Base-by-base conservation (phyloP, 2,113 vertebrate species). In the cat (Felis catus) region DNA sequence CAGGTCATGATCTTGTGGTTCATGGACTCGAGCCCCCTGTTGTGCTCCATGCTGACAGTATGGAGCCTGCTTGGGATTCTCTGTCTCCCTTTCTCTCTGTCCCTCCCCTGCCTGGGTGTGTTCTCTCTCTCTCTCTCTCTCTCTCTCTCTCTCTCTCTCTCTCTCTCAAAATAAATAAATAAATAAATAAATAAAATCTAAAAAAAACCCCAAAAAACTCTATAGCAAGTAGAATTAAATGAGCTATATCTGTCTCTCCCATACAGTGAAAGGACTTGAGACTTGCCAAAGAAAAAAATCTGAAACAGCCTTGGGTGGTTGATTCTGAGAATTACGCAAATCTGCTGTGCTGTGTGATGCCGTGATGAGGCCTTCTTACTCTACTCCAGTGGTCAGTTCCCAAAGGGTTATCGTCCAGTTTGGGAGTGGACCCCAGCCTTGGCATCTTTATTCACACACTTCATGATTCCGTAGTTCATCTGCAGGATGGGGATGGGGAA, bases 281-380 rank as follows among this genome's bases (percentile, higher is more conserved):
- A 61, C 45, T 95, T 95, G 92, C 29, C 91, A 39, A 89, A 89
- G 71, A 39, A 91, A 45, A 87, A 85, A 51, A 58, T 89, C 51
- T 84, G 31, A 89, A 89, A 45, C 23, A 84, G 89, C 78, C 61
- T 79, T 85, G 86, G 66, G 55, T 66, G 61, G 63, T 82, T 97
- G 91, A 80, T 83, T 95, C 93, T 80, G 65, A 94, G 94, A 93
- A 89, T 66, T 19, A 41, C 25, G 71, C 27, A 39, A 86, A 18
- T 63, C 41, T 63, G 27, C 33, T 23, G 3, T 55, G 71, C 95
- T 8, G 41, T 4, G 48, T 25, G 33, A 53, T 15, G 9, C 73
- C n/a, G 0, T 23, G 41, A 45, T 48, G 65, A 84, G n/a, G 53
- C 51, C 79, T 68, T 61, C 55, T 33, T 21, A 16, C 25, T 53